A percentile compares a stretch with the other conserved stretches of the same genome.
phyloP scores from a whole-genome alignment of 2,797 vertebrate genomes.

The Tinamus major region DNA sequence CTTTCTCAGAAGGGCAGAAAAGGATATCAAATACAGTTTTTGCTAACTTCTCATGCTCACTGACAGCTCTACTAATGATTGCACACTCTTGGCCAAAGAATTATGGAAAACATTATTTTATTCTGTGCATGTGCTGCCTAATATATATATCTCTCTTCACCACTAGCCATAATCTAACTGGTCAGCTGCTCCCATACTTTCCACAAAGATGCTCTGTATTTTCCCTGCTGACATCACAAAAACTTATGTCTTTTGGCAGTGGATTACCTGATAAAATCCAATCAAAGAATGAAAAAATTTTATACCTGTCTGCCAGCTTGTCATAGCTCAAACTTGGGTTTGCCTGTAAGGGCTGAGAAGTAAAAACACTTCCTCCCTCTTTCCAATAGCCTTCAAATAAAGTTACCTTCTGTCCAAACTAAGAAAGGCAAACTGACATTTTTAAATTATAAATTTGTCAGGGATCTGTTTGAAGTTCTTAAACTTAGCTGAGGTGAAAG shows the following conservation, averaged over 20 bases:
- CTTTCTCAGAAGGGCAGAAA: background rate
- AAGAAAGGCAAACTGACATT: background rate
- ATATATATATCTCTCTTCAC: background rate
- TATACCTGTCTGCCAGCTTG: background rate
- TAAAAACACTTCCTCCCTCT: background rate
- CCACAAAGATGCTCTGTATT: background rate
- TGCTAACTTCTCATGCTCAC: background rate
- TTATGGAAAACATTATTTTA: background rate
- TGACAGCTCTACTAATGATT: background rate
- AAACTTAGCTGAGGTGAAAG: background rate
- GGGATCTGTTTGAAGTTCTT: background rate
- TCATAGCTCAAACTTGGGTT: background rate
- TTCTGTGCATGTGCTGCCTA: background rate
- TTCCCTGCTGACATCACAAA: background rate
- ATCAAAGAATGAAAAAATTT: background rate
- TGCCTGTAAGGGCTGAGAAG: background rate
- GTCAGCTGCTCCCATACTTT: background rate
- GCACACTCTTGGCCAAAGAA: background rate
- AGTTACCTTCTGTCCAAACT: background rate
- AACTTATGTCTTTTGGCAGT: background rate
- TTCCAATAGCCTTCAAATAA: background rate
- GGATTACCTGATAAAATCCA: constrained; percentile 17
- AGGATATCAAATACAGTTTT: fast-evolving
- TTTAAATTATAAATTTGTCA: background rate
- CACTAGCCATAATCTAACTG: background rate